These are phyloP conservation scores for Prunella himalayana DNA, from an alignment of 2,113 vertebrate species.

Conservation along the genomic window DNA sequence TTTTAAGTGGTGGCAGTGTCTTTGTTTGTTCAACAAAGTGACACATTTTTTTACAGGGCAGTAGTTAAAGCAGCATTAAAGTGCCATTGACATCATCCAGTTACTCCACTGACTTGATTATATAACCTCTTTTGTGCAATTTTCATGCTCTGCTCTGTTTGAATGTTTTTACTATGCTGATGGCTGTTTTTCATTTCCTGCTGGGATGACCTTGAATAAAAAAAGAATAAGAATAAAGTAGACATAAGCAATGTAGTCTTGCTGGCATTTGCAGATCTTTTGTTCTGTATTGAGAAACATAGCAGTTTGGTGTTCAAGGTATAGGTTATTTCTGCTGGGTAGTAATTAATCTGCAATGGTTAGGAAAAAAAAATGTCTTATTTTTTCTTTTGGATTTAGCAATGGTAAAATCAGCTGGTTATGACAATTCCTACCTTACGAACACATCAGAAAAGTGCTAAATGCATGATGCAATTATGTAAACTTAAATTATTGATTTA, in stretches of 20 bases:
- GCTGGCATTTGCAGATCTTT: conserved; percentile 68
- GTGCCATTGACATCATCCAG: conserved; percentile 61
- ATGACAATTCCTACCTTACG: neutral
- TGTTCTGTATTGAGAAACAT: conserved; percentile 54
- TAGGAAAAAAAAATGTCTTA: neutral
- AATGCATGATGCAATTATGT: neutral
- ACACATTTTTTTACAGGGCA: conserved; percentile 54
- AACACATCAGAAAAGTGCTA: neutral
- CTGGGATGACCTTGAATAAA: conserved; percentile 67
- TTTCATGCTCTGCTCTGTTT: conserved; percentile 69
- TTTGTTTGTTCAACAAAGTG: conserved; percentile 57
- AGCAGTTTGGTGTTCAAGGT: conserved; percentile 36
- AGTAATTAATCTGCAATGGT: neutral
- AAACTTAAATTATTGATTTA: neutral
- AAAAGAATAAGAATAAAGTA: conserved; percentile 69
- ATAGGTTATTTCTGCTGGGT: conserved; percentile 14
- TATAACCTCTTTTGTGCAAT: conserved; percentile 63
- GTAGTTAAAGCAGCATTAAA: conserved; percentile 53
- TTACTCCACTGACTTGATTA: conserved; percentile 60
- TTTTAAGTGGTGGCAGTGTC: conserved; percentile 7
- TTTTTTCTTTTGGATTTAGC: neutral
- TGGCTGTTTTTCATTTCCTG: conserved; percentile 72
- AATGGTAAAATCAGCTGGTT: neutral
- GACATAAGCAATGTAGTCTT: conserved; percentile 57
- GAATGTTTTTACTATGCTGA: conserved; percentile 66